A percentile compares a stretch with the other conserved stretches of the same genome.
Conservation (phyloP, 2,113 vertebrate genomes). For the Thinocorus orbignyianus region DNA sequence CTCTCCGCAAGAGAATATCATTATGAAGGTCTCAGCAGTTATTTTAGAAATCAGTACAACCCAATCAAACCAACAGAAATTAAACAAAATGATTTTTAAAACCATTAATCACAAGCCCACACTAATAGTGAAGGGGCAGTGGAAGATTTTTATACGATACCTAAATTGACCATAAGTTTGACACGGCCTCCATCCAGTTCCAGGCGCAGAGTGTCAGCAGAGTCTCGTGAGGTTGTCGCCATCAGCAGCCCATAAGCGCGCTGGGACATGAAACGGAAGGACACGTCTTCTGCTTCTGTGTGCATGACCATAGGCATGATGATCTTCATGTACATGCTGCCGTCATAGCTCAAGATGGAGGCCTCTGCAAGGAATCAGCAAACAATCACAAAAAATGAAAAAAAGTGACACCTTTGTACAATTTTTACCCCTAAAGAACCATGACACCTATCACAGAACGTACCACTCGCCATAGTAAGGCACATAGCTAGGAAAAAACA, state of each 20-base stretch:
- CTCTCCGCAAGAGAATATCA: conserved; percentile 46
- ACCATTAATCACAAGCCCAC: conserved; percentile 78
- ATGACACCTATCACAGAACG: not conserved
- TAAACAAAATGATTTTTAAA: not conserved
- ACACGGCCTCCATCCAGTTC: conserved; percentile 94
- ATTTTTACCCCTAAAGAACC: not conserved
- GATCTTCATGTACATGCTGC: conserved; percentile 99
- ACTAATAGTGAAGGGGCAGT: conserved; percentile 31
- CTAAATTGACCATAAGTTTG: conserved; percentile 98
- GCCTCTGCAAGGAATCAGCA: conserved; percentile 82
- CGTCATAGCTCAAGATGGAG: conserved; percentile 92
- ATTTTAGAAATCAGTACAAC: conserved; percentile 69
- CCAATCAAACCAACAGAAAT: conserved; percentile 68
- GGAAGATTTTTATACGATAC: conserved; percentile 84
- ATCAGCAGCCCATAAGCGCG: conserved; percentile 92
- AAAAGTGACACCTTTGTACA: not conserved
- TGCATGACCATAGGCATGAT: conserved; percentile 92
- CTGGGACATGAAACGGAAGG: conserved; percentile 96
- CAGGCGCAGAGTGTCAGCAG: conserved; percentile 90
- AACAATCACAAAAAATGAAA: not conserved
- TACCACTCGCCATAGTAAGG: not conserved
- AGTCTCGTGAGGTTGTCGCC: conserved; percentile 93
- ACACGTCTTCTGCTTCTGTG: conserved; percentile 95
- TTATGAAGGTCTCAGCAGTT: conserved; percentile 64
- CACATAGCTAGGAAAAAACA: not conserved